Conservation (phyloP, 2,797 vertebrate genomes). For the Argya squamiceps region DNA sequence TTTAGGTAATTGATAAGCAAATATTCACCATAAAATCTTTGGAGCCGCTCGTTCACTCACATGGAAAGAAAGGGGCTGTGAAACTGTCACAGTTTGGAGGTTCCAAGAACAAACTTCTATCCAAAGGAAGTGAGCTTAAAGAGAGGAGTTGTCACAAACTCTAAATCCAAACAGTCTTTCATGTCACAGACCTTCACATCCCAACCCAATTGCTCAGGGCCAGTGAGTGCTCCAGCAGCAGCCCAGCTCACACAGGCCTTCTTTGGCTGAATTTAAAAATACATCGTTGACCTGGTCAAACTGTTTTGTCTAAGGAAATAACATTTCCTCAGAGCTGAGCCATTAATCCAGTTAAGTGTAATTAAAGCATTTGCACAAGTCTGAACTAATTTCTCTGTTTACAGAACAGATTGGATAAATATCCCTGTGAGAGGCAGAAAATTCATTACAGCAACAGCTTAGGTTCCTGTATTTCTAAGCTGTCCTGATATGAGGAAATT, state of each 20-base stretch:
- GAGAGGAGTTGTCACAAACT: not conserved
- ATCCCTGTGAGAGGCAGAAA: slow-evolving; percentile 55
- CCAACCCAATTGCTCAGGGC: not conserved
- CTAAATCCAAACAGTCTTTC: not conserved
- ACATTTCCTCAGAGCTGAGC: slow-evolving; percentile 42
- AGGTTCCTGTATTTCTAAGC: slow-evolving; percentile 56
- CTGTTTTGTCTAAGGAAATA: slow-evolving; percentile 39
- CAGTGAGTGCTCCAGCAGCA: not conserved
- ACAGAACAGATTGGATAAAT: slow-evolving; percentile 64
- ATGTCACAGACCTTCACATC: not conserved
- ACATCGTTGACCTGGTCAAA: slow-evolving; percentile 17
- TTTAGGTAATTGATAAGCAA: not conserved
- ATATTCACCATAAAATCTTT: not conserved
- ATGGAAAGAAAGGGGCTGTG: not conserved
- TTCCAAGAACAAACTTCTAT: not conserved
- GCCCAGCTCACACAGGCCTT: not conserved
- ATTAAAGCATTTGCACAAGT: slow-evolving; percentile 62
- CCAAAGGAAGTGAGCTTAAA: not conserved
- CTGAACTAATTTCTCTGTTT: slow-evolving; percentile 65
- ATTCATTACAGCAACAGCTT: slow-evolving; percentile 61
- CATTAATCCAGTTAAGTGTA: slow-evolving; percentile 64
- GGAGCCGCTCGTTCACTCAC: not conserved
- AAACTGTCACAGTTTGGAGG: not conserved
- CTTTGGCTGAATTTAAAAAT: not conserved
- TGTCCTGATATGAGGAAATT: slow-evolving; percentile 60